Evolutionary conservation across 2,797 vertebrate species (phyloP).

Genomic region (Alosa sapidissima): DNA sequence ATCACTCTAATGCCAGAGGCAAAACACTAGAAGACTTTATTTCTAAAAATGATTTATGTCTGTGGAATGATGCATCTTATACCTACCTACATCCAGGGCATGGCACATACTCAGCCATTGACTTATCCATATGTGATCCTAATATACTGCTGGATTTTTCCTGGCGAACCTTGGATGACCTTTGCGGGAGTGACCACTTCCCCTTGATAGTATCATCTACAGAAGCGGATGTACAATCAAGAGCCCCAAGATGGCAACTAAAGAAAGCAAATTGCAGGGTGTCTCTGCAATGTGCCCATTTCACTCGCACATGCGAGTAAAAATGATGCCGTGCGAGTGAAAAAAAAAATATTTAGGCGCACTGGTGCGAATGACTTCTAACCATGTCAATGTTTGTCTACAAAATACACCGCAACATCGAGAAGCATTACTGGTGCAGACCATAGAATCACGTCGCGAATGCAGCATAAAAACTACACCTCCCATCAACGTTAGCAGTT

Average conservation of each 20-base stretch:
- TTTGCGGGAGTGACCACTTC: background rate
- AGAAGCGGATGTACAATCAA: background rate
- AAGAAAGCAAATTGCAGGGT: background rate
- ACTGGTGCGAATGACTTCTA: no score
- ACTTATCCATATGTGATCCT: background rate
- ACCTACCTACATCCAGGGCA: background rate
- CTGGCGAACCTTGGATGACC: background rate
- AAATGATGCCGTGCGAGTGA: no score
- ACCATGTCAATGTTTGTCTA: no score
- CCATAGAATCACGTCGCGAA: no score
- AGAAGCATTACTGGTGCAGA: no score
- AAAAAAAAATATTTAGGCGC: no score
- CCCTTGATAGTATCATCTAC: background rate
- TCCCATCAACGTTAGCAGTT: no score
- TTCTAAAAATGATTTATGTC: conserved; percentile 2
- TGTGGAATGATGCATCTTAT: conserved; percentile 9
- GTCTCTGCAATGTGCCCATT: no score
- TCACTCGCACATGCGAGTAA: no score
- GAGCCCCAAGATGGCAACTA: background rate
- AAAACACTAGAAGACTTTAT: conserved; percentile 19
- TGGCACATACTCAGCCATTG: background rate
- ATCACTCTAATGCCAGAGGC: background rate
- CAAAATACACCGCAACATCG: no score
- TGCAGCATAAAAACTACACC: no score
- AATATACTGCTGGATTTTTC: background rate